A percentile compares a stretch with the other conserved stretches of the same genome.
These are phyloP conservation scores for Phrixothrix hirtus DNA, from an alignment of 2,888 invertebrate genomes.

Conservation along the genomic window DNA sequence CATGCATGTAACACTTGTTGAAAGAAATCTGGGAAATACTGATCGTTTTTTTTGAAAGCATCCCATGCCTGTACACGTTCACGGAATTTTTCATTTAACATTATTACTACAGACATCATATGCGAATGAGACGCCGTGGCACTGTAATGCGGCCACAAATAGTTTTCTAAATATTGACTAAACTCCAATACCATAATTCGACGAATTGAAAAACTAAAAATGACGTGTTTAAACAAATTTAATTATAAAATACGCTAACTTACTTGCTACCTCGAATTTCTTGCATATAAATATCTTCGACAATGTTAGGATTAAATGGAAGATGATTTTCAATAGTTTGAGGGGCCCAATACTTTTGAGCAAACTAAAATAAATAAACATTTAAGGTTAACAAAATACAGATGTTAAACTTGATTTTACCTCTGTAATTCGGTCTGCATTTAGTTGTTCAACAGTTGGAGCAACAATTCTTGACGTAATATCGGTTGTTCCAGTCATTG, in stretches of 20 bases:
- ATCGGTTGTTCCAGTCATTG: not conserved
- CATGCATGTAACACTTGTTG: conserved; percentile 78
- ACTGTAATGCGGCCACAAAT: conserved; percentile 93
- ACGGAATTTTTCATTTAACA: conserved; percentile 98
- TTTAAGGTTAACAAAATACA: not conserved
- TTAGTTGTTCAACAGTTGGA: conserved; percentile 88
- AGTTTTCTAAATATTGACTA: conserved; percentile 96
- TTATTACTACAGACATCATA: conserved; percentile 94
- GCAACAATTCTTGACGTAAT: conserved; percentile 60
- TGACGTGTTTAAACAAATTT: conserved; percentile 29
- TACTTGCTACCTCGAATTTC: conserved; percentile 85
- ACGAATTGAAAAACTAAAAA: conserved; percentile 73
- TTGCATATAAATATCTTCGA: conserved; percentile 85
- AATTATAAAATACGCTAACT: conserved; percentile 44
- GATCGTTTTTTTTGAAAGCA: conserved; percentile 77
- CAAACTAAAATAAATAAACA: conserved; percentile 67
- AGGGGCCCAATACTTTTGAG: conserved; percentile 92
- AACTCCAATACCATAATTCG: conserved; percentile 95
- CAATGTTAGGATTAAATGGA: conserved; percentile 75
- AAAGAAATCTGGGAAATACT: conserved; percentile 81
- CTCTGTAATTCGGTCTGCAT: conserved; percentile 86
- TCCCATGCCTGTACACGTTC: conserved; percentile 97
- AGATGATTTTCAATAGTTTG: conserved; percentile 73
- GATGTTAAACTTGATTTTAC: conserved; percentile 55
- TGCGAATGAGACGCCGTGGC: conserved; percentile 83